Evolutionary conservation across 2,888 invertebrate genomes (phyloP), one percentile per base, ranked within the genome.

Genomic region (Plagiodera versicolora): DNA sequence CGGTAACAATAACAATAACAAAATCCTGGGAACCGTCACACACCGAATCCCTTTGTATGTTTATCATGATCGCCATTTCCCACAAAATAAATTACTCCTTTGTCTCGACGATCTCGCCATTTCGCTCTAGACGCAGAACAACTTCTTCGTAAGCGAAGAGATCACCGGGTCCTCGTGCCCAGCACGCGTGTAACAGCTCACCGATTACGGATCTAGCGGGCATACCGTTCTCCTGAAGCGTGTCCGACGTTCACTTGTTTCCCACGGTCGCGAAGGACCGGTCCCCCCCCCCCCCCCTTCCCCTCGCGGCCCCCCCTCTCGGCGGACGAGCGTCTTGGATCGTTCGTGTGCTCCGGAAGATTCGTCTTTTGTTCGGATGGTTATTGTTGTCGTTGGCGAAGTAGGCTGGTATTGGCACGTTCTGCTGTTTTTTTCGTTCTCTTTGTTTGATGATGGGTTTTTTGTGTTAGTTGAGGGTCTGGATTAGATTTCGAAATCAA

Each of bases 231-330:
- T 70, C 71, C 61, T 69, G 75, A 68, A 76, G 75, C 76, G 75
- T 75, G 75, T 74, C 75, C 73, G 64, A 58, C 81, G 81, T 79
- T 81, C 81, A 81, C 54, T 52, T 35, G 63, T 64, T 73, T 73
- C 72, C 71, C 73, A 73, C 73, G 73, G 69, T 71, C 60, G 59
- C 66, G 57, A 14, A 39, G 66, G 61, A 20, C 59, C 65, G 63
- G 68, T 67, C 64, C 28, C 35, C 39, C 19, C 53, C 50, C 45
- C 63, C 52, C 68, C 64, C 28, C 35, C 39, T 16, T 44, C 50
- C 45, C 63, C 52, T 56, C 49, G 53, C 56, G 54, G 30, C 57
- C 48, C 54, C 50, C 44, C 52, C 56, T 58, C 60, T 51, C 50
- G 63, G 39, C 59, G 54, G 46, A 58, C 56, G 53, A n/a, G 54